Base-by-base conservation (phyloP, 2,797 vertebrate species). In the Girardinus metallicus region DNA sequence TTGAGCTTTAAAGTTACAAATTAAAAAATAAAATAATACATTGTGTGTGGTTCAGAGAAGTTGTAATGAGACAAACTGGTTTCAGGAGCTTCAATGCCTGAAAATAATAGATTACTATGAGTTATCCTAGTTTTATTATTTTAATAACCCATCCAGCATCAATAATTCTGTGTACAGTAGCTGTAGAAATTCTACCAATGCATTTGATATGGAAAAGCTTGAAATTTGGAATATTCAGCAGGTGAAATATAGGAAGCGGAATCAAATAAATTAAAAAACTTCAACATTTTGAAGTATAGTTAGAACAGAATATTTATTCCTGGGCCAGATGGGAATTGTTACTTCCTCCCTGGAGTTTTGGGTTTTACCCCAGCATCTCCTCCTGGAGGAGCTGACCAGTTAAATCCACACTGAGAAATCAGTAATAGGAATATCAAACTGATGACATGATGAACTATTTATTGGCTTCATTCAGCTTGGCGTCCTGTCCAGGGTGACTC, bases 1-100 rank as follows among this genome's bases (percentile, higher is more conserved):
- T 46, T 62, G 16, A 34, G 73, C 73, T 74, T 71, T 77, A 70
- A 41, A 76, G 34, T 60, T 34, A 1, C 12, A 49, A 75, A 66
- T 57, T 0, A 57, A 74, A 77, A 10, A 16, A 75, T 53, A 71
- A 49, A 46, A 75, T 0, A 12, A 6, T 55, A 57, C 64, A 73
- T 64, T 47, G 3, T 73, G 34, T 72, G 7, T 73, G 55, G 15
- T 77, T 75, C 11, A 39, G 41, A 10, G 78, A 29, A 12, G 0
- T 60, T 46, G 34, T 66, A 41, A 12, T 26, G 73, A 78, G 47
- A 76, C n/a, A 26, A 6, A 12, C 15, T 34, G 18, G 12, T 75
- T 39, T 73, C 23, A 41, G 10, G 60, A 73, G 51, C 15, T 41
- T 49, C 26, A 15, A 15, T 3, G 1, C 34, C n/a, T 16, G 23